Base-by-base conservation (phyloP, 2,797 vertebrate species). In the Mycteria americana region DNA sequence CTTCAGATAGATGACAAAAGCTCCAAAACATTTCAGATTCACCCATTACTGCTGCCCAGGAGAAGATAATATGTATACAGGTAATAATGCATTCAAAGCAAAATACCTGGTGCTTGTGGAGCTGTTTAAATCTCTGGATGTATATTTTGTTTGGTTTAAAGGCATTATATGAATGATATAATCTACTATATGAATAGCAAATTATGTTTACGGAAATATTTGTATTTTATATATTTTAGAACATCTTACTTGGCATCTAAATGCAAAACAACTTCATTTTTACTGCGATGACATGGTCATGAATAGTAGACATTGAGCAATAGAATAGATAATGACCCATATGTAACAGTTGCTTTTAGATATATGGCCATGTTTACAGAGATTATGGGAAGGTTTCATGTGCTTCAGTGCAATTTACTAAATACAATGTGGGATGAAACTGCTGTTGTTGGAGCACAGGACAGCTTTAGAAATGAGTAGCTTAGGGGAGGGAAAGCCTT, bases 251-350 rank as follows among this genome's bases (percentile, higher is more conserved):
- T 92, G 82, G 25, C 68, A 91, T 93, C 76, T 91, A 88, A 96
- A 96, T 96, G 92, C 93, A 95, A 92, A 97, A 69, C 87, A 89
- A 79, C 87, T 96, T 96, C 82, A 89, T 94, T 96, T 95, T 94
- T 97, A 95, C 91, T 91, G 78, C 48, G 73, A 53, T 85, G 92
- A 91, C 41, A 46, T 69, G 73, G 59, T 89, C 69, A 28, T 73
- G 93, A 93, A 88, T 92, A 83, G 94, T 65, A 93, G 81, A 83
- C 94, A 78, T 41, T 65, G 50, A 88, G 73, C 85, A 88, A 69
- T 91, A 72, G 89, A 91, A 75, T 28, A 86, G 76, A 92, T 95
- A 95, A 97, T 92, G 87, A 92, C 82, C 60, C 79, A 54, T 39
- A 84, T 51, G 82, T 88, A 92, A 93, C 76, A 94, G 78, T 83